Base-by-base conservation (phyloP, 2,888 invertebrate genomes). In the Tenthredo distinguenda region DNA sequence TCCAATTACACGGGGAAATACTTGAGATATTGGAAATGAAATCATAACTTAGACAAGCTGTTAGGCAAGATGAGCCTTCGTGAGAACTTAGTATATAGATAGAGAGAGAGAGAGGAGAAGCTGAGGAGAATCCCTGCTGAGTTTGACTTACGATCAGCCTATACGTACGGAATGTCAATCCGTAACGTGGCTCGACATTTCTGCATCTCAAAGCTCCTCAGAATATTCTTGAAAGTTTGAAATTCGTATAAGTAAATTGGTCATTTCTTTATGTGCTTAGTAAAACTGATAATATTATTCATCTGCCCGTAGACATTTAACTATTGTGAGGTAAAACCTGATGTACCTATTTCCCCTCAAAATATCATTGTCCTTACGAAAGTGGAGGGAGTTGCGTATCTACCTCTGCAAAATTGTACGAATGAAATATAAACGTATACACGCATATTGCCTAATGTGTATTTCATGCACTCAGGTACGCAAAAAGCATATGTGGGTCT, bases 1-100 rank as follows among this genome's bases (percentile, higher is more conserved):
- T 62, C 40, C 37, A 81, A 81, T 81, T 81, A 81, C 58, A 50
- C 62, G n/a, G 58, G 58, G 21, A 31, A 77, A 81, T 81, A 62
- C 62, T 62, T 62, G 62, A 81, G 81, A 81, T 81, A 58, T 81
- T 81, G 58, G 81, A 81, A 81, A 62, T 81, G 81, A 81, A 81
- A 81, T 81, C 58, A 81, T 81, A 81, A 81, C 81, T 81, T 31
- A 81, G 62, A 50, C 62, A 81, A 62, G 81, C 81, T 58, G 37
- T 81, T 81, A 58, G 26, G 37, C 58, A n/a, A 37, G 40, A 40
- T 81, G 40, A 81, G 62, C 37, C 81, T 10, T 40, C 58, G 58
- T 81, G 40, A 26, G 62, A 62, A 40, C 21, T 81, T 37, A 62
- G 15, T 55, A 55, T 6, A 50, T 50, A 18, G 5, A 50, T 18